Conservation (phyloP, 2,797 vertebrate genomes). For the Tapera naevia region DNA sequence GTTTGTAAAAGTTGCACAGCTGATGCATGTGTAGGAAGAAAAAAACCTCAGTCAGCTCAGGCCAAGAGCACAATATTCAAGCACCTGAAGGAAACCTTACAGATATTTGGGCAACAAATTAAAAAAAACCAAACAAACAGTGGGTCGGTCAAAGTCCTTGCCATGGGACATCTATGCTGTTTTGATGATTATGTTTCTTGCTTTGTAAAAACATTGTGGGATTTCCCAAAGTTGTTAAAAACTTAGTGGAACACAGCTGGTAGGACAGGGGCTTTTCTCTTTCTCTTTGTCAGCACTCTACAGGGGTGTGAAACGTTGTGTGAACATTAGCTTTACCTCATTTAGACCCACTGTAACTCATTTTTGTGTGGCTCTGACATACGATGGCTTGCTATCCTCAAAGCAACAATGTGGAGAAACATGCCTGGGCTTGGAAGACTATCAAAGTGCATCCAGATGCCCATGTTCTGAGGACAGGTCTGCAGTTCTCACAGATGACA, state of each 20-base stretch:
- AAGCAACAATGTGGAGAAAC: background rate
- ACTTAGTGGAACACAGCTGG: background rate
- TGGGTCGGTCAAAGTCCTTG: background rate
- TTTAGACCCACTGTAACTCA: background rate
- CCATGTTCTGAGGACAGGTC: background rate
- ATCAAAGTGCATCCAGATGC: background rate
- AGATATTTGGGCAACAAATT: background rate
- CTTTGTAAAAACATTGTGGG: background rate
- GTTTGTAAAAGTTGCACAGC: background rate
- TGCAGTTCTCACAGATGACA: conserved; percentile 16
- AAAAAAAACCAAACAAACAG: background rate
- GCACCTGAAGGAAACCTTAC: background rate
- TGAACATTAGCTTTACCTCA: background rate
- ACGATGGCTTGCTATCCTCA: background rate
- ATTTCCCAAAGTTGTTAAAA: background rate
- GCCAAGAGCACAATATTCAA: background rate
- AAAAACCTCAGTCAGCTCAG: background rate
- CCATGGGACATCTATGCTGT: background rate
- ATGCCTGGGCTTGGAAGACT: background rate
- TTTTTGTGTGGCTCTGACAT: background rate
- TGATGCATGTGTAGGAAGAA: background rate
- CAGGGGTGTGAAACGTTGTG: background rate
- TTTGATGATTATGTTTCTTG: background rate
- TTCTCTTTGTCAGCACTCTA: background rate
- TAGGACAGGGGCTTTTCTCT: background rate